phyloP scores from a whole-genome alignment of 2,888 invertebrate species.

The Ctenicera cuprea region DNA sequence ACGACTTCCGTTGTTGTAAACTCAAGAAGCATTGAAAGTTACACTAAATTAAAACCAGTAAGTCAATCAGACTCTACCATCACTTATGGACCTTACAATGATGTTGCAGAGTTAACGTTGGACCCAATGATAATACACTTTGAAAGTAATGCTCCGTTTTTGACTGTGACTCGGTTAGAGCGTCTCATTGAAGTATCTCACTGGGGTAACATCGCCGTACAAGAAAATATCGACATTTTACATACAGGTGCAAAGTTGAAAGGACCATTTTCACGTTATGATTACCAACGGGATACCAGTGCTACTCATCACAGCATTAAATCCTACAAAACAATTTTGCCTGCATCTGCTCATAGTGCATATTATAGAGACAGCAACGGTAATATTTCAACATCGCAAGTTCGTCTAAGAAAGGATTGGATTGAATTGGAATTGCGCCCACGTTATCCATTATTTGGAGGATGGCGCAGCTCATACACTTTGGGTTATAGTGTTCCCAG shows the following conservation, averaged over 20 bases:
- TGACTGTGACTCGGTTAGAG: slow-evolving; percentile 92
- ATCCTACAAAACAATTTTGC: slow-evolving; percentile 90
- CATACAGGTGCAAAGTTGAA: slow-evolving; percentile 96
- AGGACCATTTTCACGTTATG: slow-evolving; percentile 97
- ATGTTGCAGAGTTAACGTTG: slow-evolving; percentile 77
- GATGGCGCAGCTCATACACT: slow-evolving; percentile 98
- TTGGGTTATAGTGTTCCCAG: slow-evolving; percentile 96
- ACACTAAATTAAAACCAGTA: slow-evolving; percentile 88
- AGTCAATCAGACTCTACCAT: slow-evolving; percentile 87
- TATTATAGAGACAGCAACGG: slow-evolving; percentile 99
- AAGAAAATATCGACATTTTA: slow-evolving; percentile 93
- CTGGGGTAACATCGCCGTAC: slow-evolving; percentile 99
- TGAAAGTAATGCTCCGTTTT: slow-evolving; percentile 97
- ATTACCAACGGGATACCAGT: slow-evolving; percentile 95
- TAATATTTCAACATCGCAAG: slow-evolving; percentile 98
- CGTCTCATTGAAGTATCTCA: slow-evolving; percentile 97
- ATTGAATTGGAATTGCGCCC: slow-evolving; percentile 97
- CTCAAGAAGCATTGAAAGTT: slow-evolving; percentile 87
- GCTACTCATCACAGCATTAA: slow-evolving; percentile 93
- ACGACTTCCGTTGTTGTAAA: slow-evolving; percentile 87
- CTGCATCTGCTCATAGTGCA: slow-evolving; percentile 94
- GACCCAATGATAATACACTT: slow-evolving; percentile 89
- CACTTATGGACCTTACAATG: slow-evolving; percentile 91
- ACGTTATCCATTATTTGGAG: slow-evolving; percentile 97
- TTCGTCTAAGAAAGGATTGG: slow-evolving; percentile 90